Percentiles rank a stretch among this genome's conserved stretches.
Evolutionary conservation across 2,113 vertebrate genomes (phyloP).

Genomic region (Galemys pyrenaicus): DNA sequence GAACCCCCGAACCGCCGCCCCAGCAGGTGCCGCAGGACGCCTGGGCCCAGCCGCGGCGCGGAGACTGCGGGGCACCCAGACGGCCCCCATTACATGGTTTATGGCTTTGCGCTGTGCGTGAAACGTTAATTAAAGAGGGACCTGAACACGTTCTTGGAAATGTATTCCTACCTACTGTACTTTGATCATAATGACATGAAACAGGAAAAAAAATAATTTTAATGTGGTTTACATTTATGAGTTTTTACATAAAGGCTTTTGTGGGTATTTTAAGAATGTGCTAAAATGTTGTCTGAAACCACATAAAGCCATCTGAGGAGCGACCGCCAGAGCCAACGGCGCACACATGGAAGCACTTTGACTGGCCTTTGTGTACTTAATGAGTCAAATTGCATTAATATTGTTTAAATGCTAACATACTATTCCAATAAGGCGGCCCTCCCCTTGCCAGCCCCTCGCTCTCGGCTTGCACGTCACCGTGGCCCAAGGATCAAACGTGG

Average conservation of each 20-base stretch:
- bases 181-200: constrained; percentile 86
- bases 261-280: constrained; percentile 90
- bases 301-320: constrained; percentile 83
- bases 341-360: constrained; percentile 85
- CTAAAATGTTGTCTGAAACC: constrained; percentile 89
- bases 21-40: not conserved
- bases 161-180: constrained; percentile 85
- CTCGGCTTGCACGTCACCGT: constrained; percentile 13
- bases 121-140: constrained; percentile 83
- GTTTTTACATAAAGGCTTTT: constrained; percentile 89
- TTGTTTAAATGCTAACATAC: constrained; percentile 85
- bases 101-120: constrained; percentile 59
- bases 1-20: not conserved
- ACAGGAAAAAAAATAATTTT: constrained; percentile 82
- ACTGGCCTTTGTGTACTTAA: constrained; percentile 82
- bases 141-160: constrained; percentile 74
- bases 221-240: constrained; percentile 87
- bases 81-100: constrained; percentile 61
- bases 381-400: constrained; percentile 86
- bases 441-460: constrained; percentile 44
- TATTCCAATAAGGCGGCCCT: constrained; percentile 78
- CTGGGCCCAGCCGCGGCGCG: not conserved
- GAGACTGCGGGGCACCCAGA: constrained; percentile 5
- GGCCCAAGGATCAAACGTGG: accelerated
- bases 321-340: constrained; percentile 84